Evolutionary conservation across 2,797 vertebrate species (phyloP).

Genomic region (Takifugu rubripes): DNA sequence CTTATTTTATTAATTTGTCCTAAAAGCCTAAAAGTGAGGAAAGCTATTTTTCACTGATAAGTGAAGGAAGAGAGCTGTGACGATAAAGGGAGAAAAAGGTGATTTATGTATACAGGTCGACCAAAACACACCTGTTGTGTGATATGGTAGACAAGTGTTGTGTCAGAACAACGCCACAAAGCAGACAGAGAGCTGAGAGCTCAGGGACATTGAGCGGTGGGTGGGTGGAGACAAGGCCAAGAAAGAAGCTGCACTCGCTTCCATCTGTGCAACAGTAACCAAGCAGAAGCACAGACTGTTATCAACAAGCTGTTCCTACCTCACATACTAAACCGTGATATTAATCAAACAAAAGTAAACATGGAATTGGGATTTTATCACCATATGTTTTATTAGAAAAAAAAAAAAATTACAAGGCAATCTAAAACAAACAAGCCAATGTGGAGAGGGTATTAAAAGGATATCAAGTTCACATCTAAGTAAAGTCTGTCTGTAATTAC

Average conservation of each 20-base stretch:
- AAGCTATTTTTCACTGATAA: too few relatives aligned
- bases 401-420: slow-evolving; percentile 50
- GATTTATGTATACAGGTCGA: slow-evolving; percentile 36
- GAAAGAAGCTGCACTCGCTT: slow-evolving; percentile 26
- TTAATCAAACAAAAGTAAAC: slow-evolving; percentile 46
- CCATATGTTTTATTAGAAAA: slow-evolving; percentile 65
- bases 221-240: slow-evolving; percentile 42
- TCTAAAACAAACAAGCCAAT: slow-evolving; percentile 38
- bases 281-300: slow-evolving; percentile 19
- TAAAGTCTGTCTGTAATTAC: slow-evolving; percentile 20
- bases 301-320: slow-evolving; percentile 27
- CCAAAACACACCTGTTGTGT: slow-evolving; percentile 37
- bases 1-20: too few relatives aligned
- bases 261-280: slow-evolving; percentile 45
- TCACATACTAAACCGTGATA: slow-evolving; percentile 27
- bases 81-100: slow-evolving; percentile 17
- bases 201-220: slow-evolving; percentile 46
- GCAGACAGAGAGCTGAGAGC: slow-evolving; percentile 33
- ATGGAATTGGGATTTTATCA: slow-evolving; percentile 43
- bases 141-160: slow-evolving; percentile 19
- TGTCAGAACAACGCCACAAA: slow-evolving; percentile 27
- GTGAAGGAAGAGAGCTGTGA: too few relatives aligned
- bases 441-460: slow-evolving; percentile 3
- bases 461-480: slow-evolving; percentile 17
- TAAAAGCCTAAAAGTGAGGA: too few relatives aligned